These are phyloP conservation scores for Automeris io DNA, from an alignment of 2,888 invertebrate species.

Conservation along the genomic window DNA sequence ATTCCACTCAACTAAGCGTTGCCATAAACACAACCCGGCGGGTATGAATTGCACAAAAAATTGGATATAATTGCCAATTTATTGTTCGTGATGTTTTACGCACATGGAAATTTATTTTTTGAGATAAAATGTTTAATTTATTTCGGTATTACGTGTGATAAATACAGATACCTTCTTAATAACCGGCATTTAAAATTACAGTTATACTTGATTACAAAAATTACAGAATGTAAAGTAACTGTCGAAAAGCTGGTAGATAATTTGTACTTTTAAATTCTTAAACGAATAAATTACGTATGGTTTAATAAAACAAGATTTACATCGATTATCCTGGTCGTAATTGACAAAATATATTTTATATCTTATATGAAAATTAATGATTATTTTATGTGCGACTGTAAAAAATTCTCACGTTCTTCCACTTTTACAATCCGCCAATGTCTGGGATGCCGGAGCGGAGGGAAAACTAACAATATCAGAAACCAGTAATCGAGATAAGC, in stretches of 20 bases:
- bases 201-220: no score
- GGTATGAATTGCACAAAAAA: constrained; percentile 73
- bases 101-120: constrained; percentile 42
- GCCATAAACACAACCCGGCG: constrained; percentile 73
- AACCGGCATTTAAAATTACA: no score
- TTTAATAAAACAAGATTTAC: no score
- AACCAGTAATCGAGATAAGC: constrained; percentile 17
- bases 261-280: no score
- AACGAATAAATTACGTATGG: no score
- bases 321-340: not conserved
- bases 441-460: constrained; percentile 18
- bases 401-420: constrained; percentile 34
- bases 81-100: constrained; percentile 45
- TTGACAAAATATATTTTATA: not conserved
- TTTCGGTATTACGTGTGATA: constrained; percentile 1
- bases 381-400: constrained; percentile 26
- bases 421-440: constrained; percentile 35
- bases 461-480: constrained; percentile 13
- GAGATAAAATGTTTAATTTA: constrained; percentile 11
- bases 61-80: constrained; percentile 68
- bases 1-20: constrained; percentile 76
- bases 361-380: constrained; percentile 2
- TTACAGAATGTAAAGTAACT: no score
- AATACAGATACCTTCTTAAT: no score
- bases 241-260: no score